phyloP scores from a whole-genome alignment of 2,113 vertebrate genomes.

The Halcyon malimbica region DNA sequence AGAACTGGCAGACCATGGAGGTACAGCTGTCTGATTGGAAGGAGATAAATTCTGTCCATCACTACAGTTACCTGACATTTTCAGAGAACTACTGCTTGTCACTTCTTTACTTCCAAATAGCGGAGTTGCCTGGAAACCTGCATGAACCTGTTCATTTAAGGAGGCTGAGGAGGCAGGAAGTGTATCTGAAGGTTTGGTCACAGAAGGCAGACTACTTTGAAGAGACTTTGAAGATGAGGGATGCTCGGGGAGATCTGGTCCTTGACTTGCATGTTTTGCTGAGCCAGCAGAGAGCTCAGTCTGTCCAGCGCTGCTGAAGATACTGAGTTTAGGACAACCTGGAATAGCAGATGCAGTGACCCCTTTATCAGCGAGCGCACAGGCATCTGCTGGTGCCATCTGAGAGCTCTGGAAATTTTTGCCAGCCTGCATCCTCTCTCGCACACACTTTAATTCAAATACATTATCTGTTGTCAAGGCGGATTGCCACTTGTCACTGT shows the following conservation, averaged over 20 bases:
- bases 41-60: conserved; percentile 2
- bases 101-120: conserved; percentile 59
- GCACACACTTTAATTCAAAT: conserved; percentile 82
- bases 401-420: conserved; percentile 47
- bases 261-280: neutral
- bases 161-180: neutral
- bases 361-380: conserved; percentile 70
- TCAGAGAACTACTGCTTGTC: neutral
- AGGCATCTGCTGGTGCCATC: conserved; percentile 69
- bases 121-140: neutral
- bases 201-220: neutral
- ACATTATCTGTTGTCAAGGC: conserved; percentile 82
- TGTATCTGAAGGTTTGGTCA: neutral
- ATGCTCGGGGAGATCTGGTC: neutral
- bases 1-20: neutral
- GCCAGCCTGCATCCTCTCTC: conserved; percentile 78
- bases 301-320: neutral
- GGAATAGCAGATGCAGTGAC: conserved; percentile 26
- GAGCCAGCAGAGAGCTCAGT: neutral
- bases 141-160: neutral
- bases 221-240: neutral
- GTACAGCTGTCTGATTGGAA: neutral
- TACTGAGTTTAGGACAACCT: conserved; percentile 11
- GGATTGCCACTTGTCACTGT: conserved; percentile 92
- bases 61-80: neutral